Conservation (phyloP, 2,113 vertebrate genomes). For the Passer domesticus region DNA sequence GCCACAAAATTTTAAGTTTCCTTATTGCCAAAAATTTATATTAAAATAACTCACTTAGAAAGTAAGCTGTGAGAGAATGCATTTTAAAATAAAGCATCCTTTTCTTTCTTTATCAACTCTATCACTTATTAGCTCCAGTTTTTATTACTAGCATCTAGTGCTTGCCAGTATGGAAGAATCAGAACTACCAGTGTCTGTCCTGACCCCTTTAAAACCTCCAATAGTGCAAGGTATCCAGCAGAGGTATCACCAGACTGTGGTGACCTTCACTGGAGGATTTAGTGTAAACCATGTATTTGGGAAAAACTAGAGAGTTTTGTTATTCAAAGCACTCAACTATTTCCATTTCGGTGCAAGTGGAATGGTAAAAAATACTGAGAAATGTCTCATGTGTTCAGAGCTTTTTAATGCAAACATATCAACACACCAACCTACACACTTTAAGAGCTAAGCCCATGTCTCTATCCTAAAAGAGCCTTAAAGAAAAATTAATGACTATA, state of each 20-base stretch:
- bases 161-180: neutral
- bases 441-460: neutral
- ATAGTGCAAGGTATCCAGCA: neutral
- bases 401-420: neutral
- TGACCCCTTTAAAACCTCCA: neutral
- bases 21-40: neutral
- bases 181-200: neutral
- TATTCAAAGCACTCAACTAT: neutral
- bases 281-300: neutral
- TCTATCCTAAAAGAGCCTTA: neutral
- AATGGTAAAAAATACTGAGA: neutral
- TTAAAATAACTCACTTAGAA: neutral
- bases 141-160: neutral
- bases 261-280: neutral
- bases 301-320: neutral
- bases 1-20: neutral
- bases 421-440: neutral
- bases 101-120: neutral
- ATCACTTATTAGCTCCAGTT: neutral
- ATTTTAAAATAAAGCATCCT: neutral
- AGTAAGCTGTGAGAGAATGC: neutral
- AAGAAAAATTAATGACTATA: neutral
- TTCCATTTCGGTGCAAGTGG: neutral
- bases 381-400: neutral
- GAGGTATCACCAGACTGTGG: neutral